A percentile compares a stretch with the other conserved stretches of the same genome.
These are phyloP conservation scores for Leptestheria dahalacensis DNA, from an alignment of 1,140 invertebrate species.

Conservation along the genomic window DNA sequence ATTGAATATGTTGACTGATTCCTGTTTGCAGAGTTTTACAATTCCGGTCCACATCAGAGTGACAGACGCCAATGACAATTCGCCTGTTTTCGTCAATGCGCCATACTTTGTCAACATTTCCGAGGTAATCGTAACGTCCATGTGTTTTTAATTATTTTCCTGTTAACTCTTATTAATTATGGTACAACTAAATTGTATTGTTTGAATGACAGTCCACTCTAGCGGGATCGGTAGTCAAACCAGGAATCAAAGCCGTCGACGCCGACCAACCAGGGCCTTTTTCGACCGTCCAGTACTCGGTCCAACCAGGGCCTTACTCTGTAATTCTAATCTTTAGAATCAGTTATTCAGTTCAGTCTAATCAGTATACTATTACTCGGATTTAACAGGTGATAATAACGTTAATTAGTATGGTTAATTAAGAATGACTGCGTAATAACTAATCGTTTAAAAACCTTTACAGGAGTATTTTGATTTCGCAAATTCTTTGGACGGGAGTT, in stretches of 20 bases:
- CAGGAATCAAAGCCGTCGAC: slow-evolving; percentile 60
- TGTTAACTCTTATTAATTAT: neutral
- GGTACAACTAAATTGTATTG: neutral
- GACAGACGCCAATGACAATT: slow-evolving; percentile 82
- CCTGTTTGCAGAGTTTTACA: slow-evolving; percentile 48
- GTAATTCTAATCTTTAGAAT: slow-evolving; percentile 31
- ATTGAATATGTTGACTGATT: neutral
- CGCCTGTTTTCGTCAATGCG: slow-evolving; percentile 61
- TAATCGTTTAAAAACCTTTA: slow-evolving; percentile 26
- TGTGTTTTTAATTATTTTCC: neutral
- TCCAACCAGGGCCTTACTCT: slow-evolving; percentile 57
- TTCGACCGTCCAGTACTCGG: slow-evolving; percentile 71
- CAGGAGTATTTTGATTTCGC: slow-evolving; percentile 65
- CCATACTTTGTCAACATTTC: slow-evolving; percentile 69
- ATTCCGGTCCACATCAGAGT: slow-evolving; percentile 80
- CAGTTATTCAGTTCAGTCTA: no score
- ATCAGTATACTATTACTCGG: no score
- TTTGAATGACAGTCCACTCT: slow-evolving; percentile 46
- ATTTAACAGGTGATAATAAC: no score
- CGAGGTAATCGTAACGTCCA: slow-evolving; percentile 37
- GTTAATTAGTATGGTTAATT: no score
- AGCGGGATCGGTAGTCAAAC: slow-evolving; percentile 57
- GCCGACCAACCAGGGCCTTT: slow-evolving; percentile 76
- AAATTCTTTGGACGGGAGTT: slow-evolving; percentile 67
- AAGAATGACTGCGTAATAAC: no score